These are phyloP conservation scores for Blomia tropicalis DNA, from an alignment of 2,888 invertebrate genomes.

Conservation along the genomic window DNA sequence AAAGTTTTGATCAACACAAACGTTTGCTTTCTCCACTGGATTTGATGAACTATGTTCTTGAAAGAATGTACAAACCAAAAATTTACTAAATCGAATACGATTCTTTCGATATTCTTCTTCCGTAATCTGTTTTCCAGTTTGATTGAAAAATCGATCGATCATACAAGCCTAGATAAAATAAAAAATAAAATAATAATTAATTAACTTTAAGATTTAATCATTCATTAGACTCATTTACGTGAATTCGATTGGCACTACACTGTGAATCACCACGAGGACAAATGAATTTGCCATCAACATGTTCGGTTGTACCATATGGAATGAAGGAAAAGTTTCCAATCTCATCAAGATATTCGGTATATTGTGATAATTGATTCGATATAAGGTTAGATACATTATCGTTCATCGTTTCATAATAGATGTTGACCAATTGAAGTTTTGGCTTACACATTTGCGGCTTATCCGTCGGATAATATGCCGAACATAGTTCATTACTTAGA, in stretches of 20 bases:
- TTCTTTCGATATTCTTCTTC: neutral
- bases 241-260: slow-evolving; percentile 19
- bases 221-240: neutral
- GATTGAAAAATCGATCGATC: slow-evolving; percentile 13
- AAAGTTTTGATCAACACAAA: slow-evolving; percentile 12
- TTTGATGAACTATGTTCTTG: neutral
- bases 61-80: slow-evolving; percentile 12
- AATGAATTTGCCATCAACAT: neutral
- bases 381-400: neutral
- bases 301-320: slow-evolving; percentile 13
- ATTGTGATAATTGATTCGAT: neutral
- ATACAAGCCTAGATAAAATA: slow-evolving; percentile 9
- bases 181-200: no score
- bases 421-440: neutral
- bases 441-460: slow-evolving; percentile 16
- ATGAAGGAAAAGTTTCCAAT: slow-evolving; percentile 1
- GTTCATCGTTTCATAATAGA: slow-evolving; percentile 15
- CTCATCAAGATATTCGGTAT: slow-evolving; percentile 15
- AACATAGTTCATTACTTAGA: slow-evolving; percentile 15
- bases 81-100: slow-evolving; percentile 2
- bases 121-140: neutral
- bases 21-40: neutral
- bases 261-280: slow-evolving; percentile 4
- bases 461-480: slow-evolving; percentile 18
- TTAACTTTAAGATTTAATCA: no score